Evolutionary conservation across 2,888 invertebrate species (phyloP), one percentile per base, ranked within the genome.

Genomic region (Argyresthia albistria): DNA sequence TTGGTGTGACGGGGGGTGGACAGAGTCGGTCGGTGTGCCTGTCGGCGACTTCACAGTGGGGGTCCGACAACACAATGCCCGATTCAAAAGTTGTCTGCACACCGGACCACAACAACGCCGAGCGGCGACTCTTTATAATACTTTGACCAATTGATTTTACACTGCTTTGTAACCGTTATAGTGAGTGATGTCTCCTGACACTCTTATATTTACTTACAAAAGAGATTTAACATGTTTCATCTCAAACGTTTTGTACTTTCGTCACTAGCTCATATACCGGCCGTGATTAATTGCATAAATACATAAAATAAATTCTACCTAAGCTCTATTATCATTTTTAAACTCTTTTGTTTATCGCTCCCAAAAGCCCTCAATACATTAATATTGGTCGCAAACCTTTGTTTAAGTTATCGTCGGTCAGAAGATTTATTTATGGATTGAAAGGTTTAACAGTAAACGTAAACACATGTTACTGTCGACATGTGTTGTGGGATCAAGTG

Each of bases 81-180:
- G 57, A 69, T 72, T 73, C 70, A 69, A 74, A 71, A 72, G 70
- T 71, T 63, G 72, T 68, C 65, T 67, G 67, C 9, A 12, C 43
- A 10, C 9, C 46, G 43, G 11, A 16, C 15, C 12, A 46, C 46
- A 52, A 39, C 46, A 43, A 42, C 51, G 60, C 63, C 61, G 61
- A 60, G 62, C 66, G 66, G 63, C 73, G 76, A 80, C 79, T 76
- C 69, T 65, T 68, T 56, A 57, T 76, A 76, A 69, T 74, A 80
- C 80, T 80, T 77, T 80, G 77, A 81, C 80, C 81, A 82, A 83
- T 83, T 80, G 82, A 82, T 83, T 82, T 76, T 70, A 79, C 75
- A 72, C 74, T 65, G 69, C 73, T 69, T 79, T 80, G 72, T 75
- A 57, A 56, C 52, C 56, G 42, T 45, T 53, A 37, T 50, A 53